Conservation (phyloP, 2,797 vertebrate genomes). For the Melanotaenia nigrans region DNA sequence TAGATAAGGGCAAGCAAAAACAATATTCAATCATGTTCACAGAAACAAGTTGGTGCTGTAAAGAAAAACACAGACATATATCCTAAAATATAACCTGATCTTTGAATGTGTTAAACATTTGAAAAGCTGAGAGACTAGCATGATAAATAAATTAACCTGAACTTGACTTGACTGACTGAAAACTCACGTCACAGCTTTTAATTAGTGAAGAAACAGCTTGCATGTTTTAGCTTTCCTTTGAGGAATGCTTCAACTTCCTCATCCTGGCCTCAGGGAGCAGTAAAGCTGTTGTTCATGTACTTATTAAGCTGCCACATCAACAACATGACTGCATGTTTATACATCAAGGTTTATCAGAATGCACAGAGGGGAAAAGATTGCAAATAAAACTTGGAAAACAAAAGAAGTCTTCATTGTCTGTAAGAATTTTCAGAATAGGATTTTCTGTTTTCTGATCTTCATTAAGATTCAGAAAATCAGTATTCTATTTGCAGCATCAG, state of each 20-base stretch:
- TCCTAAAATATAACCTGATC: constrained; percentile 14
- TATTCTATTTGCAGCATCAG: constrained; percentile 33
- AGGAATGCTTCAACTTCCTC: constrained; percentile 72
- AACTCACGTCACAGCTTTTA: constrained; percentile 52
- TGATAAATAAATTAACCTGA: background rate
- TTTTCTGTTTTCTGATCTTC: constrained; percentile 33
- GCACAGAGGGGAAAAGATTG: background rate
- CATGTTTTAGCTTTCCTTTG: constrained; percentile 50
- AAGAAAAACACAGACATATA: background rate
- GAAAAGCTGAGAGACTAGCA: background rate
- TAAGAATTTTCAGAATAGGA: constrained; percentile 21
- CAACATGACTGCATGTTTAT: constrained; percentile 40
- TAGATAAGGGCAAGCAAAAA: constrained; percentile 15
- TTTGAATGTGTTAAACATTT: constrained; percentile 10
- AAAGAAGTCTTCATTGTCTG: constrained; percentile 5
- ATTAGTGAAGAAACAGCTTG: constrained; percentile 54
- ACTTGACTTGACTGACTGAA: constrained; percentile 10
- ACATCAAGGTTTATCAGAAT: constrained; percentile 15
- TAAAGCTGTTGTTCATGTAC: constrained; percentile 67
- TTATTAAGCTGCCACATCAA: constrained; percentile 60
- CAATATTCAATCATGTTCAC: constrained; percentile 28
- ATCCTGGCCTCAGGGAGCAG: constrained; percentile 66
- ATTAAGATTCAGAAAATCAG: constrained; percentile 23
- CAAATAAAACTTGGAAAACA: constrained; percentile 20
- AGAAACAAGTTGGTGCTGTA: constrained; percentile 12